Evolutionary conservation across 2,113 vertebrate species (phyloP), one percentile per base, ranked within the genome.

Genomic region (Vidua chalybeata): DNA sequence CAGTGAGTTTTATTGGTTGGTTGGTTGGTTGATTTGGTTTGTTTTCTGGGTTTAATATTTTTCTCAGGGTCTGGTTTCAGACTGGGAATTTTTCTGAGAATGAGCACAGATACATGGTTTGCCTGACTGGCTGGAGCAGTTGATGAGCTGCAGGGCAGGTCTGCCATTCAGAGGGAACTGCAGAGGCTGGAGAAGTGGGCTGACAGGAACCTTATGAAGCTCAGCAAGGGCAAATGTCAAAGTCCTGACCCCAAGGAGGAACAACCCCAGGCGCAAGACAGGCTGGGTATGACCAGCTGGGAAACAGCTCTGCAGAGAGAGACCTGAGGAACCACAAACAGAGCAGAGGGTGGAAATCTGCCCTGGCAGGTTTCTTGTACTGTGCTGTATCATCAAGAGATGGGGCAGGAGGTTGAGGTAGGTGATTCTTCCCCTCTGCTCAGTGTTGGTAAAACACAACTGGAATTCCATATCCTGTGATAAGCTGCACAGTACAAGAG

Each of bases 61-160:
- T 52, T 33, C 55, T 85, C 35, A 78, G 18, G 5, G 46, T 78
- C 16, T 52, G 11, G 1, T 61, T 81, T 64, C 35, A 90, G 23
- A 56, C 15, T 46, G 15, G 33, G 6, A 27, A 49, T 64, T 71
- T 83, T 68, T 35, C 27, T 45, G 28, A 13, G 24, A 80, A n/a
- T 24, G 18, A 72, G 30, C 11, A 37, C 11, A 71, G 76, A 58
- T 9, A 51, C 1, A 1, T 11, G 23, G 5, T n/a, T 79, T 33
- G 13, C 24, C 37, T 46, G 46, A 54, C 15, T 56, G 39, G 12
- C 0, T 0, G 7, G 5, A 72, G 30, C 3, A 2, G 11, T 3
- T 3, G 2, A n/a, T 30, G 41, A 26, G 23, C 6, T 82, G 30
- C 67, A 85, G 30, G 41, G 14, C 39, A 79, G 14, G 15, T 62